These are phyloP conservation scores for Zosterops japonicus DNA, from an alignment of 2,113 vertebrate genomes.

Conservation along the genomic window DNA sequence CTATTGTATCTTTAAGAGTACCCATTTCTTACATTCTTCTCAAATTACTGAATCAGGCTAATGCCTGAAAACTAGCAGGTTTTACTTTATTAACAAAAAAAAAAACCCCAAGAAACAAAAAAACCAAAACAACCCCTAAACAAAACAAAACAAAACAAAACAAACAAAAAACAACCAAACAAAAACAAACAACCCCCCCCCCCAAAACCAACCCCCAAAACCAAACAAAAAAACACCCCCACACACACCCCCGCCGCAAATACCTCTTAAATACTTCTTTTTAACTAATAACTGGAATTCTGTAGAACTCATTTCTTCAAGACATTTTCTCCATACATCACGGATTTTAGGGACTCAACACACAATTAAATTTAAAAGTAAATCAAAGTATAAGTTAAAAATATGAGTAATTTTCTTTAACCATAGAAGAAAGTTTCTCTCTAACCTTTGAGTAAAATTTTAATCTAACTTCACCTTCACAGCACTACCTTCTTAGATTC, in stretches of 20 bases:
- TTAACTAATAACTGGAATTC: background rate
- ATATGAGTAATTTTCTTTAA: background rate
- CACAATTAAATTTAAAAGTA: background rate
- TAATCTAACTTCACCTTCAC: background rate
- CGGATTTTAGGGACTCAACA: background rate
- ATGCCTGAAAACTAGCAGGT: background rate
- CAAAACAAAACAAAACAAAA: no score
- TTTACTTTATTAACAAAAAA: background rate
- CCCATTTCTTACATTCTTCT: background rate
- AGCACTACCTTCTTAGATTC: background rate
- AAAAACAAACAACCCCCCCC: no score
- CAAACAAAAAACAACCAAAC: no score
- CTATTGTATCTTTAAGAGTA: background rate
- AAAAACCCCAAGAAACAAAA: background rate
- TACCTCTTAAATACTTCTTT: background rate
- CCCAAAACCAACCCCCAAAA: no score
- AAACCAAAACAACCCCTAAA: no score
- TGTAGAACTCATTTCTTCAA: background rate
- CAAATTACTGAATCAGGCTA: background rate
- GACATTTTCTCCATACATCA: background rate
- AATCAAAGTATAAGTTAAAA: background rate
- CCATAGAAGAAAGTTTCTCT: background rate
- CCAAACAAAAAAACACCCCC: no score
- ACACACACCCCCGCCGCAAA: no score
- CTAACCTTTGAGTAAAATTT: background rate